Percentiles rank a stretch among this genome's conserved stretches.
Evolutionary conservation across 2,888 invertebrate species (phyloP).

Genomic region (Cataglyphis rosenhaueri): DNA sequence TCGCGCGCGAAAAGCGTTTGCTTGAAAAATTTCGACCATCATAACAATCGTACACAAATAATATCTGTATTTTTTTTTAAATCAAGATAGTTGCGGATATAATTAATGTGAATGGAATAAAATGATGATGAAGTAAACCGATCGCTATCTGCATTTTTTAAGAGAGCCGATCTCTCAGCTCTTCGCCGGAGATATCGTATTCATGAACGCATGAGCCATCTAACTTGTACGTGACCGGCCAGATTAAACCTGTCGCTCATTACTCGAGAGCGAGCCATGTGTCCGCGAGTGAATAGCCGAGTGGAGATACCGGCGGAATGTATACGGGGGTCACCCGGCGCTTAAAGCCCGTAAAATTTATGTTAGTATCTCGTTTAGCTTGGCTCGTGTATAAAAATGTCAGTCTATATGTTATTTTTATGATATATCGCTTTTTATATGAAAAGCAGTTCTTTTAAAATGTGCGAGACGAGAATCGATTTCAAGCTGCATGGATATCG

Average conservation of each 20-base stretch:
- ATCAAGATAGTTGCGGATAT: not conserved
- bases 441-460: not conserved
- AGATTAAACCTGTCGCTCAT: slow-evolving; percentile 73
- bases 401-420: not conserved
- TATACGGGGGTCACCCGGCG: not conserved
- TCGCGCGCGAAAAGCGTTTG: too few relatives aligned
- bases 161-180: slow-evolving; percentile 50
- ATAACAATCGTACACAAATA: not conserved
- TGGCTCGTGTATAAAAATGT: not conserved
- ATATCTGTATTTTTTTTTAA: not conserved
- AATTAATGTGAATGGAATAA: not conserved
- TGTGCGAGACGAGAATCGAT: not conserved
- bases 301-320: slow-evolving; percentile 1
- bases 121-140: not conserved
- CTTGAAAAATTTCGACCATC: not conserved
- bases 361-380: not conserved
- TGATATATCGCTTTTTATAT: not conserved
- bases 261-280: slow-evolving; percentile 68
- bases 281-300: slow-evolving; percentile 58
- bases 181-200: slow-evolving; percentile 66
- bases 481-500: not conserved
- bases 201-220: slow-evolving; percentile 69
- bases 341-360: not conserved
- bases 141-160: slow-evolving; percentile 4
- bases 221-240: slow-evolving; percentile 73